A percentile compares a stretch with the other conserved stretches of the same genome.
Evolutionary conservation across 1,140 invertebrate genomes (phyloP).

Genomic region (Lerema accius): DNA sequence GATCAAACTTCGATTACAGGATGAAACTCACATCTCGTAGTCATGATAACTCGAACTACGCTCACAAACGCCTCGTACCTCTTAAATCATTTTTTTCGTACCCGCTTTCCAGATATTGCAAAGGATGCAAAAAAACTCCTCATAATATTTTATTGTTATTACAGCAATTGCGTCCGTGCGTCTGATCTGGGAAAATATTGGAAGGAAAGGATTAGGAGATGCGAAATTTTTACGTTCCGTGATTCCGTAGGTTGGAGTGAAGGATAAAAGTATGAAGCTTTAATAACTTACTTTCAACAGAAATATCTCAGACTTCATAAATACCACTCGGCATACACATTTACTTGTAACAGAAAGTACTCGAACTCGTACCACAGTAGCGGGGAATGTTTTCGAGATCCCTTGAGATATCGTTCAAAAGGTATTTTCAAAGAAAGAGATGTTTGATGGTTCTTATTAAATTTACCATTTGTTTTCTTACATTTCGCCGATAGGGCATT

Average conservation of each 20-base stretch:
- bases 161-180: conserved; percentile 18
- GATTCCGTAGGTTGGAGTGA: neutral
- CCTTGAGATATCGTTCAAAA: conserved; percentile 1
- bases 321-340: neutral
- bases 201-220: conserved; percentile 30
- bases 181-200: conserved; percentile 33
- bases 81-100: conserved; percentile 11
- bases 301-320: neutral
- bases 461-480: neutral
- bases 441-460: neutral
- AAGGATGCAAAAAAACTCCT: conserved; percentile 30
- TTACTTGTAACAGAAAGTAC: neutral
- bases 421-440: neutral
- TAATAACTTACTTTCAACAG: neutral
- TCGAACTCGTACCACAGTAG: neutral
- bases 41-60: neutral
- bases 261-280: too few relatives aligned
- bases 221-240: conserved; percentile 14
- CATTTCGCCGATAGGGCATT: too few relatives aligned
- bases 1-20: neutral
- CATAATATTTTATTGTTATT: conserved; percentile 42
- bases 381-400: neutral
- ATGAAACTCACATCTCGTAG: neutral
- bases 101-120: conserved; percentile 29
- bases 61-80: neutral